These are phyloP conservation scores for Platyscapa corneri DNA, from an alignment of 1,140 invertebrate genomes.

Conservation along the genomic window DNA sequence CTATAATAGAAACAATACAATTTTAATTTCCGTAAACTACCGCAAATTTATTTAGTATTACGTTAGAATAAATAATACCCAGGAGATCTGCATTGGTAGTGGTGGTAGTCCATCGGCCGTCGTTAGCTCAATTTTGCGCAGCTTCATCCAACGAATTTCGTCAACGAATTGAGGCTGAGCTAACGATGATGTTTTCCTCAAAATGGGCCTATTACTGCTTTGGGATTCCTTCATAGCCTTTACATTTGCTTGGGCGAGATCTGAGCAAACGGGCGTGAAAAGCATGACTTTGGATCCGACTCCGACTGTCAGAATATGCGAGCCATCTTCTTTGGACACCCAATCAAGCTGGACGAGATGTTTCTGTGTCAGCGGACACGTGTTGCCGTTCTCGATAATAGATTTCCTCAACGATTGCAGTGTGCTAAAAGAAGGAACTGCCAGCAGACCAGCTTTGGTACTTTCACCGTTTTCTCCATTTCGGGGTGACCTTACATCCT, in stretches of 20 bases:
- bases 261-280: constrained; percentile 90
- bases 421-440: constrained; percentile 94
- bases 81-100: constrained; percentile 97
- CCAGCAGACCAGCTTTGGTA: constrained; percentile 79
- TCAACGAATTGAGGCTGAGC: constrained; percentile 89
- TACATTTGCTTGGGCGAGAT: constrained; percentile 92
- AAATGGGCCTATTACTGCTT: constrained; percentile 85
- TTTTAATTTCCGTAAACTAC: not conserved
- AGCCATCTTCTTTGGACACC: constrained; percentile 99
- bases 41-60: not conserved
- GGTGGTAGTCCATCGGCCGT: constrained; percentile 97
- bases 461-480: constrained; percentile 69
- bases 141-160: constrained; percentile 96
- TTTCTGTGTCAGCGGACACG: constrained; percentile 90
- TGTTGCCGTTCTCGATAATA: constrained; percentile 93
- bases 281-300: constrained; percentile 94
- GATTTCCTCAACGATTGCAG: constrained; percentile 90
- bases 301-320: constrained; percentile 96
- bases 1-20: not conserved
- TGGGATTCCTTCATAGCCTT: constrained; percentile 90
- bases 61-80: constrained; percentile 78
- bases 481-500: constrained; percentile 72
- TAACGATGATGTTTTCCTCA: constrained; percentile 90
- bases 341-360: constrained; percentile 96
- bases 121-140: constrained; percentile 91